Evolutionary conservation across 2,888 invertebrate genomes (phyloP), one percentile per base, ranked within the genome.

Genomic region (Cosmia pyralina): DNA sequence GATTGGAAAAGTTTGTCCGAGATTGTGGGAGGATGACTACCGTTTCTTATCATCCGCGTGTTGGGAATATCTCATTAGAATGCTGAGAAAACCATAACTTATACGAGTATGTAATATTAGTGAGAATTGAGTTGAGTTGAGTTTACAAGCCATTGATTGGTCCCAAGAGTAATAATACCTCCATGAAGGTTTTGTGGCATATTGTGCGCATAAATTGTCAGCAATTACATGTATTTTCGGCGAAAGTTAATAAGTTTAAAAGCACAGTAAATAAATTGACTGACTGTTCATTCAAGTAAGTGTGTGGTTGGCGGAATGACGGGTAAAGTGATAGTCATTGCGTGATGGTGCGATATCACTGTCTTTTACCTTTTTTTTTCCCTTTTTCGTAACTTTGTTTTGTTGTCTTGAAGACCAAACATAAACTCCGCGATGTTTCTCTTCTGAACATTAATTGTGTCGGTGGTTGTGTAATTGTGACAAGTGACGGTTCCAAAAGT

Each of bases 1-100:
- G 72, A 76, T 75, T 79, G 73, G 72, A 83, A 85, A 82, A 78
- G 63, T 83, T 82, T 46, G 10, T n/a, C 17, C 10, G 69, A 71
- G 69, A 73, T 72, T 72, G 70, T 74, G 44, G 65, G 62, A 57
- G 38, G 52, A 52, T 64, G 63, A 64, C 75, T 60, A 34, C 69
- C 28, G 44, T 48, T 65, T 80, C 28, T 70, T 69, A 83, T 73
- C 62, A 34, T 50, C 28, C 28, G 17, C 19, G 22, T 77, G 65
- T 63, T 44, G 38, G 28, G 4, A 44, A 58, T 46, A 50, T 66
- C 52, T 78, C 57, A 64, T 52, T 19, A 34, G 57, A 79, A 52
- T 69, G 19, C 34, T 13, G 15, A 53, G 34, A 22, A 17, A 41
- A 74, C 64, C 34, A 63, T 44, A 59, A 73, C 59, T 70, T 77